Base-by-base conservation (phyloP, 2,797 vertebrate genomes). In the Neoniphon sammara region DNA sequence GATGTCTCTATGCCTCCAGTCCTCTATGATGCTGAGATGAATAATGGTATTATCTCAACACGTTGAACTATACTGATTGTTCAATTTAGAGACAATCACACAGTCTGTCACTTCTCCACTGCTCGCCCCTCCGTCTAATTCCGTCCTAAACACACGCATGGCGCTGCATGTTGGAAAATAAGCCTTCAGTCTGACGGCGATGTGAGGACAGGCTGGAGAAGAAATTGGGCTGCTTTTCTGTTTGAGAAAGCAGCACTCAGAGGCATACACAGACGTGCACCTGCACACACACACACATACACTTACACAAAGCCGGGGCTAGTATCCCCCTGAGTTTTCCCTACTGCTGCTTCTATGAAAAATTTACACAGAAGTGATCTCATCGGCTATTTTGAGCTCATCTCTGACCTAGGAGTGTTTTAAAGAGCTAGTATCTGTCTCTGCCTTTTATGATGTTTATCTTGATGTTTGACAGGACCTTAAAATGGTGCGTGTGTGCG, bases 291-390 rank as follows among this genome's bases (percentile, higher is more conserved):
- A 70, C 60, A 77, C 44, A 59, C 75, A 61, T 67, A 85, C 20
- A 80, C 73, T 60, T 31, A 61, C 82, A 90, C 88, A 88, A 77
- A 91, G 87, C 80, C 85, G 62, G 67, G 68, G 81, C 80, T 75
- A 83, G 86, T 82, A 91, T 91, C 88, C 92, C 91, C 92, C 66
- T 71, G 93, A 91, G 94, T 81, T 84, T 88, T 85, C 85, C 88
- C 89, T 89, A 85, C 91, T 89, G 90, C 92, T 91, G 90, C 89
- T 87, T 78, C 78, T 80, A 94, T 95, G 88, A 95, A 95, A 94
- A 86, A 95, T 94, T 94, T 92, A 95, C 91, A 90, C 89, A 87
- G 87, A 86, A 92, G 88, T 94, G 94, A 95, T 94, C 91, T 94
- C 94, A 94, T 92, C 80, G 57, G 87, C 93, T 95, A 95, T 95